Conservation (phyloP, 2,797 vertebrate species). For the Centroberyx gerrardi region DNA sequence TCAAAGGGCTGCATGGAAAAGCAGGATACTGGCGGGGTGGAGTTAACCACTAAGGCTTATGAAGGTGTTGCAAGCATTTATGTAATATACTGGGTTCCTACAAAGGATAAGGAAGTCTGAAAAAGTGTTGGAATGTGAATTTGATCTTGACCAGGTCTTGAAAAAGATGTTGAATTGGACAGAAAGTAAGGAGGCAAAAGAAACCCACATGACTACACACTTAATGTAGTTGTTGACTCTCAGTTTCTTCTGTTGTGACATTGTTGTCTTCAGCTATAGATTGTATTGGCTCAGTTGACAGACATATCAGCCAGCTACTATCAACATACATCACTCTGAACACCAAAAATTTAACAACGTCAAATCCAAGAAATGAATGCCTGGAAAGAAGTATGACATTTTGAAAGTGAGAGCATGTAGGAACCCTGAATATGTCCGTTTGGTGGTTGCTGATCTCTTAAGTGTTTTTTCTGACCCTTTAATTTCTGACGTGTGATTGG, state of each 20-base stretch:
- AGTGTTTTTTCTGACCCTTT: conserved; percentile 46
- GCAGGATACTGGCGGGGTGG: conserved; percentile 4
- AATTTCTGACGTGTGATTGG: conserved; percentile 56
- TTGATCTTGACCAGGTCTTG: background rate
- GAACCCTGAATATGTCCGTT: conserved; percentile 2
- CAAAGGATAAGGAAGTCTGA: background rate
- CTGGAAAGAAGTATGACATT: too few relatives aligned
- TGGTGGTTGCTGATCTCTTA: conserved; percentile 38
- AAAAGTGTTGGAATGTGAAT: background rate
- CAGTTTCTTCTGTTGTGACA: too few relatives aligned
- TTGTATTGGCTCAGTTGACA: too few relatives aligned
- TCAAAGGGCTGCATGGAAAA: conserved; percentile 14
- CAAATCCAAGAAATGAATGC: too few relatives aligned
- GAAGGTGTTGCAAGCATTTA: conserved; percentile 17
- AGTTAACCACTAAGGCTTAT: conserved; percentile 40
- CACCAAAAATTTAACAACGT: too few relatives aligned
- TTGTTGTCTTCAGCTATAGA: too few relatives aligned
- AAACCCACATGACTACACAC: too few relatives aligned
- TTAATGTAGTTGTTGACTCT: too few relatives aligned
- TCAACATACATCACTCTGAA: too few relatives aligned
- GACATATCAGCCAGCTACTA: too few relatives aligned
- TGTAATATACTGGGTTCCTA: conserved; percentile 4
- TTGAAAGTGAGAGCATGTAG: background rate
- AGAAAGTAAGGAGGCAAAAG: too few relatives aligned
- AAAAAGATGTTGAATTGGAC: background rate